Evolutionary conservation across 2,888 invertebrate genomes (phyloP).

Genomic region (Drosophila setosimentum): DNA sequence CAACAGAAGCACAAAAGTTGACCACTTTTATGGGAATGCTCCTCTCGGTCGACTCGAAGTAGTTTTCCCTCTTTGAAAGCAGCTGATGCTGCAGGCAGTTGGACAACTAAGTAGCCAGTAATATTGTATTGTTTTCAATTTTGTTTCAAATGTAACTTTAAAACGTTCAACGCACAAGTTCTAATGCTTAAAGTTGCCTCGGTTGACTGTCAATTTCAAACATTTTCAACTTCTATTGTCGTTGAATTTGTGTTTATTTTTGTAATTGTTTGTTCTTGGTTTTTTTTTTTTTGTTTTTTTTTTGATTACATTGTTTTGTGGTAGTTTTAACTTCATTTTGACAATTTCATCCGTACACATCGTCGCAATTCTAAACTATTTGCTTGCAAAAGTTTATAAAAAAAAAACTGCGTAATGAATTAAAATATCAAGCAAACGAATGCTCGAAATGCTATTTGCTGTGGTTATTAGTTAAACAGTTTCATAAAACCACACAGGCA

Average conservation of each 20-base stretch:
- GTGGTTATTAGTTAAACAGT: slow-evolving; percentile 70
- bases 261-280: slow-evolving; percentile 5
- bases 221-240: slow-evolving; percentile 29
- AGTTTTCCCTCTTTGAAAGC: slow-evolving; percentile 40
- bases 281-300: slow-evolving; percentile 4
- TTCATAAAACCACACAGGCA: slow-evolving; percentile 65
- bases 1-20: slow-evolving; percentile 25
- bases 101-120: slow-evolving; percentile 14
- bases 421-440: slow-evolving; percentile 19
- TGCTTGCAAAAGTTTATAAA: slow-evolving; percentile 60
- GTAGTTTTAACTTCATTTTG: slow-evolving; percentile 5
- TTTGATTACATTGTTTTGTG: slow-evolving; percentile 1
- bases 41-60: slow-evolving; percentile 36
- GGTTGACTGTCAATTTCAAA: background rate
- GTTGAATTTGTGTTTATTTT: slow-evolving; percentile 31
- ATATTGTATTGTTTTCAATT: slow-evolving; percentile 42
- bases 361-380: slow-evolving; percentile 67
- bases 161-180: slow-evolving; percentile 16
- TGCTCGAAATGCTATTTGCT: slow-evolving; percentile 43
- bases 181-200: background rate
- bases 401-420: slow-evolving; percentile 42
- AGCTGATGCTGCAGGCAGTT: slow-evolving; percentile 13
- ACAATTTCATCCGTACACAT: slow-evolving; percentile 32
- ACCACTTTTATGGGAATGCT: slow-evolving; percentile 50
- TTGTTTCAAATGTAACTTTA: slow-evolving; percentile 33